These are phyloP conservation scores for Pteromalus puparum DNA, from an alignment of 1,140 invertebrate species.

Conservation along the genomic window DNA sequence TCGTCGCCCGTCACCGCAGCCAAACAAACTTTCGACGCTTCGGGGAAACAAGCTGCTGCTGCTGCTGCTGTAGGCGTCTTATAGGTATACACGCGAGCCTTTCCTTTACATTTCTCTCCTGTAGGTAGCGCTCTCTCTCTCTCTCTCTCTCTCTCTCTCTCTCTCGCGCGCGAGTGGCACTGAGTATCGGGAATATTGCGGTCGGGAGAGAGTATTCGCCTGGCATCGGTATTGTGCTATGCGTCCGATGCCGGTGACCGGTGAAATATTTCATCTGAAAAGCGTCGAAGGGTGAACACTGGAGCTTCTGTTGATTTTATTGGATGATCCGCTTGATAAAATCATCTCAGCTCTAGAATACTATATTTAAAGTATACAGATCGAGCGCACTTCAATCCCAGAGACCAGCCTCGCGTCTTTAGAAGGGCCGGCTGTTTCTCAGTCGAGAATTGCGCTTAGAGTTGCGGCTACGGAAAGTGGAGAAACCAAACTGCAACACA, in stretches of 20 bases:
- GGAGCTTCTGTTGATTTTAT: background rate
- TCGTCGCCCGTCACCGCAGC: background rate
- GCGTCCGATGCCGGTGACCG: background rate
- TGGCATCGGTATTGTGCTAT: too few relatives aligned
- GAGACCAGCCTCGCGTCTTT: background rate
- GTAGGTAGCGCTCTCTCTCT: too few relatives aligned
- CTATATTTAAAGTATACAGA: too few relatives aligned
- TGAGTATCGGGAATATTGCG: background rate
- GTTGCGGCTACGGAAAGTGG: conserved; percentile 2
- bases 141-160: too few relatives aligned
- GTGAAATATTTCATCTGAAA: background rate
- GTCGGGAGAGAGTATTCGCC: background rate
- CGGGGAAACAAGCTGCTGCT: conserved; percentile 7
- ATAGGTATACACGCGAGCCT: background rate
- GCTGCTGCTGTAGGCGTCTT: background rate
- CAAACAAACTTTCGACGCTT: conserved; percentile 30
- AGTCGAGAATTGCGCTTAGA: background rate
- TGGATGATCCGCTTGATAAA: too few relatives aligned
- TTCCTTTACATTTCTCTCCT: background rate
- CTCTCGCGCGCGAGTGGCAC: background rate
- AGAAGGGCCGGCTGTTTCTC: background rate
- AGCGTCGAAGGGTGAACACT: background rate
- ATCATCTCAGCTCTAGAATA: too few relatives aligned
- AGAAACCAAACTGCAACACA: conserved; percentile 22
- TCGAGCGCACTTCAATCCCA: background rate